A percentile compares a stretch with the other conserved stretches of the same genome.
Conservation (phyloP, 2,113 vertebrate genomes). For the Bambusicola thoracicus region DNA sequence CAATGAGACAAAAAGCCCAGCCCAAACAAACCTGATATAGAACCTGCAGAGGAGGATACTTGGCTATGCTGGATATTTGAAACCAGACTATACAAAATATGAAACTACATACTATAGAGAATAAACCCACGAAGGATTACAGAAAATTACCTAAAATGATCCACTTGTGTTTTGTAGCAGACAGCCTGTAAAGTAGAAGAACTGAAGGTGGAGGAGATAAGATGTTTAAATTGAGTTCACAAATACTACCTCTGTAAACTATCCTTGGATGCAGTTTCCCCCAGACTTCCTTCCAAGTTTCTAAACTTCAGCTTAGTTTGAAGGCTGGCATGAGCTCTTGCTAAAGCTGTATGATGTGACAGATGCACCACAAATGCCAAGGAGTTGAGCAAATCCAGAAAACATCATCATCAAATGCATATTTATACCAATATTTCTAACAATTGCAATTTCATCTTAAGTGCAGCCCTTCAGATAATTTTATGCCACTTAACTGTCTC, state of each 20-base stretch:
- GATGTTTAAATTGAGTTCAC: background rate
- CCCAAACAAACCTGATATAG: background rate
- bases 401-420: background rate
- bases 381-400: background rate
- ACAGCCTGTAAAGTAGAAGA: background rate
- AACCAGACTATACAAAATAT: background rate
- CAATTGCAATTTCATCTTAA: background rate
- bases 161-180: background rate
- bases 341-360: background rate
- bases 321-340: background rate
- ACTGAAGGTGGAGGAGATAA: background rate
- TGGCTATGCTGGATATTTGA: background rate
- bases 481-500: background rate
- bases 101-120: background rate
- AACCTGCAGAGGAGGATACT: background rate
- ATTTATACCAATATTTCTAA: background rate
- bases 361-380: background rate
- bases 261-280: background rate
- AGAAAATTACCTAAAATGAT: background rate
- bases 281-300: background rate
- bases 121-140: background rate
- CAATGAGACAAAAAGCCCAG: background rate
- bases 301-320: background rate
- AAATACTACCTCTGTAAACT: background rate
- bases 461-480: constrained; percentile 17